Evolutionary conservation across 2,888 invertebrate genomes (phyloP).

Genomic region (Hyles lineata): DNA sequence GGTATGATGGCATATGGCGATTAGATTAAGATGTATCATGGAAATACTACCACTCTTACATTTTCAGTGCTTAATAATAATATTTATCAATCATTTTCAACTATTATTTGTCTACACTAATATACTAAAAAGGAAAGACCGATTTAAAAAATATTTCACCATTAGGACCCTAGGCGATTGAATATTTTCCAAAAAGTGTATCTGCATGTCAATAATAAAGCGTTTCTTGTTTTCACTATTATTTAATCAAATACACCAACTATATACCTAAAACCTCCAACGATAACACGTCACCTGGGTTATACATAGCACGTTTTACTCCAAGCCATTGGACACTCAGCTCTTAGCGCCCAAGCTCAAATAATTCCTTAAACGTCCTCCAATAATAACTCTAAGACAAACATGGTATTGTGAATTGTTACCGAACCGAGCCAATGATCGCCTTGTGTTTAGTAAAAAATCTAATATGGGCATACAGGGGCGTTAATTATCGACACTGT

Average conservation of each 20-base stretch:
- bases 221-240: too few relatives aligned
- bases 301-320: not conserved
- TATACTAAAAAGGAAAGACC: too few relatives aligned
- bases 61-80: too few relatives aligned
- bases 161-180: too few relatives aligned
- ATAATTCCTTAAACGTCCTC: conserved; percentile 19
- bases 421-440: conserved; percentile 14
- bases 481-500: conserved; percentile 41
- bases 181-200: too few relatives aligned
- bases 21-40: too few relatives aligned
- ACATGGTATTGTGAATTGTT: conserved; percentile 16
- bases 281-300: not conserved
- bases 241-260: too few relatives aligned
- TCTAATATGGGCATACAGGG: conserved; percentile 62
- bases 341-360: conserved; percentile 6
- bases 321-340: not conserved
- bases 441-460: conserved; percentile 13
- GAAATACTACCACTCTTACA: too few relatives aligned
- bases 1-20: not conserved
- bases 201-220: too few relatives aligned
- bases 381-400: not conserved
- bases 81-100: too few relatives aligned
- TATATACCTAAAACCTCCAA: not conserved
- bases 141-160: too few relatives aligned
- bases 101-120: too few relatives aligned